A percentile compares a stretch with the other conserved stretches of the same genome.
Evolutionary conservation across 2,888 invertebrate genomes (phyloP).

Genomic region (Luffia ferchaultella): DNA sequence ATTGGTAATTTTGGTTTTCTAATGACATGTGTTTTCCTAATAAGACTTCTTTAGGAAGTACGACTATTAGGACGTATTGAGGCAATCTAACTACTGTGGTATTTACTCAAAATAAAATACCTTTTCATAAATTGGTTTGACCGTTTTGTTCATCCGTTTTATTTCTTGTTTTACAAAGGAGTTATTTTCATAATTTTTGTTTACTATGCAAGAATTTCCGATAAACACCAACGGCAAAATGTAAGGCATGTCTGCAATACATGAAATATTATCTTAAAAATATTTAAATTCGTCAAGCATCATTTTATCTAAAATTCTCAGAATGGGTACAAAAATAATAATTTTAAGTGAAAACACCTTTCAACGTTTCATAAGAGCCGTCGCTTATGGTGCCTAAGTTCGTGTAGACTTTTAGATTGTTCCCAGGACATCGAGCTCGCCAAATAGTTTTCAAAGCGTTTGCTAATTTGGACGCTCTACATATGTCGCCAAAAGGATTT

Average conservation of each 20-base stretch:
- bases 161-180: slow-evolving; percentile 39
- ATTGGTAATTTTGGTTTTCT: too few relatives aligned
- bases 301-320: too few relatives aligned
- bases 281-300: too few relatives aligned
- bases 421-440: slow-evolving; percentile 23
- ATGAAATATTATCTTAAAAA: too few relatives aligned
- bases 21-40: too few relatives aligned
- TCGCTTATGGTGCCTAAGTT: slow-evolving; percentile 47
- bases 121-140: slow-evolving; percentile 26
- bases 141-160: slow-evolving; percentile 35
- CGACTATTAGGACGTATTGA: too few relatives aligned
- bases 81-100: too few relatives aligned
- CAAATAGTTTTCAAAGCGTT: slow-evolving; percentile 34
- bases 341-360: slow-evolving; percentile 34
- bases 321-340: too few relatives aligned
- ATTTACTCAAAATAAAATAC: slow-evolving; percentile 23
- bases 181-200: slow-evolving; percentile 25
- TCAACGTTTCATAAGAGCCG: slow-evolving; percentile 40
- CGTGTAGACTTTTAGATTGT: slow-evolving; percentile 20
- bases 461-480: slow-evolving; percentile 31
- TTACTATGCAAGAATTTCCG: slow-evolving; percentile 27
- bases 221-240: slow-evolving; percentile 34
- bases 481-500: slow-evolving; percentile 45
- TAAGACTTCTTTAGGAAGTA: too few relatives aligned
- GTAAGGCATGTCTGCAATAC: slow-evolving; percentile 36